Percentiles rank a stretch among this genome's conserved stretches.
phyloP scores from a whole-genome alignment of 2,888 invertebrate species.

The Macropis europaea region DNA sequence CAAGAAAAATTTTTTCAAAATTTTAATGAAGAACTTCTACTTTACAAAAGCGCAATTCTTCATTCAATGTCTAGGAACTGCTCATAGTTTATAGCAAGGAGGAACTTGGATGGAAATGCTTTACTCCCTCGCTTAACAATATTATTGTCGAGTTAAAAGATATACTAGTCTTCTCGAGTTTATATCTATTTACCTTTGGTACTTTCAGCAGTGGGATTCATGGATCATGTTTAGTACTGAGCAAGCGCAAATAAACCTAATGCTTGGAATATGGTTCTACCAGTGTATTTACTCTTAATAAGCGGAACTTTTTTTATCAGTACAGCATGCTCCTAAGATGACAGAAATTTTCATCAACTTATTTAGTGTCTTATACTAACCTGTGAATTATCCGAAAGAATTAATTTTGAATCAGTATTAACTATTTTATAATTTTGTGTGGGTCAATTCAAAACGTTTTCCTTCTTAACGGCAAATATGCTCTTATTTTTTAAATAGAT shows the following conservation, averaged over 20 bases:
- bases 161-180: constrained; percentile 14
- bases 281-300: constrained; percentile 11
- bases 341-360: too few species aligned
- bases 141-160: constrained; percentile 37
- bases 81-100: background rate
- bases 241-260: constrained; percentile 20
- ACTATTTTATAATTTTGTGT: background rate
- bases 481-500: constrained; percentile 2
- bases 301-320: constrained; percentile 25
- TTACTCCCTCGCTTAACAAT: constrained; percentile 30
- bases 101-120: background rate
- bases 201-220: constrained; percentile 8
- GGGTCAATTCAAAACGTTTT: background rate
- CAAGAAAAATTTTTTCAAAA: background rate
- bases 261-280: constrained; percentile 25
- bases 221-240: constrained; percentile 16
- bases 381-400: too few species aligned
- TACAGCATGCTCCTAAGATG: too few species aligned
- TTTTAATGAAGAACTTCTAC: background rate
- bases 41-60: background rate
- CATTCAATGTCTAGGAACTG: background rate
- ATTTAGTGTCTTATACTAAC: too few species aligned
- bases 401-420: too few species aligned
- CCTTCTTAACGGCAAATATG: background rate
- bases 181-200: constrained; percentile 40